Conservation (phyloP, 2,797 vertebrate genomes). For the Sebastes glaucus region DNA sequence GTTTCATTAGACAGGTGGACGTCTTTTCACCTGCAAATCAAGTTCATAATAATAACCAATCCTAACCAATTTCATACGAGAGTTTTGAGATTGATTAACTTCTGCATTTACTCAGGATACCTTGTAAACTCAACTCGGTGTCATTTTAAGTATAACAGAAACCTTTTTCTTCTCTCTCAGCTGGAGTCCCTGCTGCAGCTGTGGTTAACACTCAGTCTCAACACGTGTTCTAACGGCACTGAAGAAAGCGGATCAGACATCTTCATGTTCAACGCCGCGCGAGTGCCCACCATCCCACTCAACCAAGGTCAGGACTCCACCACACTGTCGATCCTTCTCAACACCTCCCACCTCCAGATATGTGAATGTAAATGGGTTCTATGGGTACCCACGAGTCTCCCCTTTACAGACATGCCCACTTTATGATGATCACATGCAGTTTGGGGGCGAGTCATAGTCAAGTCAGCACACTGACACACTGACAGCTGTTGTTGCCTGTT, state of each 20-base stretch:
- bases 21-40: neutral
- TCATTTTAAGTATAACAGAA: neutral
- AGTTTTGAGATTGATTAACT: neutral
- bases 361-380: too few relatives aligned
- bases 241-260: conserved; percentile 94
- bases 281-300: conserved; percentile 94
- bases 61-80: neutral
- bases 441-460: too few relatives aligned
- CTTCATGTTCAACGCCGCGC: conserved; percentile 95
- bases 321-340: neutral
- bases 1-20: too few relatives aligned
- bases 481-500: too few relatives aligned
- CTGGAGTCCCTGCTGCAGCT: conserved; percentile 96
- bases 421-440: too few relatives aligned
- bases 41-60: too few relatives aligned
- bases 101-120: neutral
- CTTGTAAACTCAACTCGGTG: neutral
- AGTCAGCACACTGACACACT: too few relatives aligned
- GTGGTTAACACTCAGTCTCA: conserved; percentile 98
- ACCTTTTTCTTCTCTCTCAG: conserved; percentile 69
- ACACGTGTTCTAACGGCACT: conserved; percentile 88
- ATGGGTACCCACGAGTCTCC: too few relatives aligned
- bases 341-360: neutral
- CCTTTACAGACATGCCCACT: too few relatives aligned
- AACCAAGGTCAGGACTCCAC: conserved; percentile 91